A percentile compares a stretch with the other conserved stretches of the same genome.
Conservation (phyloP, 2,797 vertebrate species). For the Etheostoma perlongum region DNA sequence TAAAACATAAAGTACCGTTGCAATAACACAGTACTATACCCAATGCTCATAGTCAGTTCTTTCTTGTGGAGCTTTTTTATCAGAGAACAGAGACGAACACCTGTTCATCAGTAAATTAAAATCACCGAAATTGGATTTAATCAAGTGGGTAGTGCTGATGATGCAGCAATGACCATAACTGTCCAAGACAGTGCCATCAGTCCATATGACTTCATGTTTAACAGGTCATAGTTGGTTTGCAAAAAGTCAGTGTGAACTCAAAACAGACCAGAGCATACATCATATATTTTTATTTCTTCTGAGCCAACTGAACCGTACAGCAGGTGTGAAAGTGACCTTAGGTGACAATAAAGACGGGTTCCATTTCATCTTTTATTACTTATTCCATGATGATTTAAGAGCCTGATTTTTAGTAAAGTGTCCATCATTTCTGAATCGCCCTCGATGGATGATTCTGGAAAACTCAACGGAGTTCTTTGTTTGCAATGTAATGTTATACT, state of each 20-base stretch:
- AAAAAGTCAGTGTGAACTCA: neutral
- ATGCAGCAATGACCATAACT: no score
- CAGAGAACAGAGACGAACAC: no score
- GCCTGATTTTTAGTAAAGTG: neutral
- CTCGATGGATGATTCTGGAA: neutral
- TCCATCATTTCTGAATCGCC: neutral
- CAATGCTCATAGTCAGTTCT: no score
- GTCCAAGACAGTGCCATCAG: no score
- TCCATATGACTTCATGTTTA: no score
- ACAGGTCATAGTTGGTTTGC: neutral
- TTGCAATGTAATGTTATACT: neutral
- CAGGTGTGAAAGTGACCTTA: constrained; percentile 7
- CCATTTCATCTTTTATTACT: neutral
- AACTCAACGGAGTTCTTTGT: neutral
- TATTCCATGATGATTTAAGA: neutral
- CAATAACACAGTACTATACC: neutral
- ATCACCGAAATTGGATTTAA: no score
- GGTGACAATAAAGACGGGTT: neutral
- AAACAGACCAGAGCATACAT: neutral
- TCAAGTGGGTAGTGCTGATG: no score
- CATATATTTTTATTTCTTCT: neutral
- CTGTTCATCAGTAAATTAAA: no score
- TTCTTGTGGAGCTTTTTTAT: no score
- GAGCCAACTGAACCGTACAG: neutral
- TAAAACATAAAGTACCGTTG: neutral